Evolutionary conservation across 2,113 vertebrate genomes (phyloP).

Genomic region (Pangasianodon gigas): DNA sequence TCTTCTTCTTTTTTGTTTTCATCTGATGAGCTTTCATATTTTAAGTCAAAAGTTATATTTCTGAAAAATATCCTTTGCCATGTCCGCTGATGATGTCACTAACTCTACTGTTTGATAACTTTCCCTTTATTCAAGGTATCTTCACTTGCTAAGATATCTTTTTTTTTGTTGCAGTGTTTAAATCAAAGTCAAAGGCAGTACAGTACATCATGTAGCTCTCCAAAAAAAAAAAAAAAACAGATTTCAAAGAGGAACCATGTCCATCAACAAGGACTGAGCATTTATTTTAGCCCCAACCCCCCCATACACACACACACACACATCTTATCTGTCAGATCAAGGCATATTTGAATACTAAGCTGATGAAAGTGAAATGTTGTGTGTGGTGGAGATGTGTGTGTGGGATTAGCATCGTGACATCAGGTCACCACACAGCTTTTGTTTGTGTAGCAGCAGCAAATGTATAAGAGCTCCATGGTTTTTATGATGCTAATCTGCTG

Average conservation of each 20-base stretch:
- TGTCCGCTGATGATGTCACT: too few relatives aligned
- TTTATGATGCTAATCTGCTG: constrained; percentile 53
- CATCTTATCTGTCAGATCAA: background rate
- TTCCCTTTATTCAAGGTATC: too few relatives aligned
- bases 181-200: background rate
- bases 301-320: background rate
- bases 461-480: constrained; percentile 12
- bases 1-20: too few relatives aligned
- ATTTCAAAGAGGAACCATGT: background rate
- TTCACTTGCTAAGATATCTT: too few relatives aligned
- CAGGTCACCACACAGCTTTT: constrained; percentile 33
- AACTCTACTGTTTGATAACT: too few relatives aligned
- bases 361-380: background rate
- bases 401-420: constrained; percentile 1
- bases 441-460: constrained; percentile 2
- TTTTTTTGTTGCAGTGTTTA: too few relatives aligned
- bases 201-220: too few relatives aligned
- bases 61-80: too few relatives aligned
- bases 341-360: background rate
- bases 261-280: background rate
- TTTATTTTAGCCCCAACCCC: background rate
- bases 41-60: too few relatives aligned
- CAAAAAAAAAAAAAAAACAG: too few relatives aligned
- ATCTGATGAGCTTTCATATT: too few relatives aligned
- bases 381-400: background rate